Evolutionary conservation across 2,888 invertebrate species (phyloP).

Genomic region (Abrostola tripartita): DNA sequence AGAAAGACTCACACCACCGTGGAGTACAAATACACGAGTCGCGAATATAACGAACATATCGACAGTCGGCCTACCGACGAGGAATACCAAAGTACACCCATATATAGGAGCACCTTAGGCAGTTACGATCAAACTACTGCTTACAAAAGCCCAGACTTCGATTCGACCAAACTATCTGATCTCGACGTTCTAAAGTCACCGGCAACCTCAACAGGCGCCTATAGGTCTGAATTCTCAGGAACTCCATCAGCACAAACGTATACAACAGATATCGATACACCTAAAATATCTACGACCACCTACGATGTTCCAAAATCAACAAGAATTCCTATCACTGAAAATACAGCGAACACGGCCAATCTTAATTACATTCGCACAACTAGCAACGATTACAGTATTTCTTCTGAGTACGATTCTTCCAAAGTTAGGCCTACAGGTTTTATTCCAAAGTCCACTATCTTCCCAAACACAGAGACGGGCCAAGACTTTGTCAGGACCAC

Average conservation of each 20-base stretch:
- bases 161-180: constrained; percentile 52
- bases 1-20: constrained; percentile 67
- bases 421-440: constrained; percentile 30
- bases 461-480: constrained; percentile 36
- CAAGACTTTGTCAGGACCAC: constrained; percentile 40
- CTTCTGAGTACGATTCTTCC: constrained; percentile 40
- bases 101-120: constrained; percentile 58
- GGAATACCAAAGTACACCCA: constrained; percentile 76
- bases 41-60: constrained; percentile 69
- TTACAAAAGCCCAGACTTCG: constrained; percentile 56
- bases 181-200: constrained; percentile 42
- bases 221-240: constrained; percentile 37
- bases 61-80: constrained; percentile 62
- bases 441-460: constrained; percentile 33
- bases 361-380: constrained; percentile 43
- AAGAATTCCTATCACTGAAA: constrained; percentile 40
- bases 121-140: constrained; percentile 65
- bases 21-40: constrained; percentile 75
- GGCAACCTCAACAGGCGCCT: constrained; percentile 24
- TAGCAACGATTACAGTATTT: constrained; percentile 36
- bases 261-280: constrained; percentile 42
- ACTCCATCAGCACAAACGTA: constrained; percentile 29
- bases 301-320: constrained; percentile 54
- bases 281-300: constrained; percentile 45
- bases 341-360: constrained; percentile 44